Evolutionary conservation across 2,797 vertebrate species (phyloP).

Genomic region (Aulostomus chinensis): DNA sequence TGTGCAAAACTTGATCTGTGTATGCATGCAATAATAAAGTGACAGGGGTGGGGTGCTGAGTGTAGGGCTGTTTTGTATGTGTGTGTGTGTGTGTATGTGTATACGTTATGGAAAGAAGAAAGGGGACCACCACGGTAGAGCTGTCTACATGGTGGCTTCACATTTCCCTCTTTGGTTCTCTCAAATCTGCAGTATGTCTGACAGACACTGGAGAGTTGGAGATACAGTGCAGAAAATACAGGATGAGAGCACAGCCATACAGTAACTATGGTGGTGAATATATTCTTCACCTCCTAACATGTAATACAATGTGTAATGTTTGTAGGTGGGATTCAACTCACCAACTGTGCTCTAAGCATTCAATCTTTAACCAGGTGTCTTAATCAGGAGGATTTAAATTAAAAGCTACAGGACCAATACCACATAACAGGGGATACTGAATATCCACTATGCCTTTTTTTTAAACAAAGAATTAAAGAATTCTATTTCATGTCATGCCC

Average conservation of each 20-base stretch:
- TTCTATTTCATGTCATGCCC: too few species aligned
- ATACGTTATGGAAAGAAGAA: slow-evolving; percentile 63
- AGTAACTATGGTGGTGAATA: too few species aligned
- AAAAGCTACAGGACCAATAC: neutral
- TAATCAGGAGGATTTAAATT: neutral
- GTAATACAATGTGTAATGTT: too few species aligned
- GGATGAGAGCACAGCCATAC: neutral
- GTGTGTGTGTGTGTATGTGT: slow-evolving; percentile 6
- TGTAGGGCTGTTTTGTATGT: slow-evolving; percentile 33
- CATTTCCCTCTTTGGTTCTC: slow-evolving; percentile 61
- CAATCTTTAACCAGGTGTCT: too few species aligned
- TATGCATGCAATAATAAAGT: slow-evolving; percentile 53
- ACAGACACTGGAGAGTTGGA: slow-evolving; percentile 30
- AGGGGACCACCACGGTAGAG: slow-evolving; percentile 72
- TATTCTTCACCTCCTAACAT: too few species aligned
- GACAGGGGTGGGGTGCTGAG: slow-evolving; percentile 45
- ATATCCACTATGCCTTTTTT: too few species aligned
- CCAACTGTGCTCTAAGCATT: too few species aligned
- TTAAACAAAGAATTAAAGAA: too few species aligned
- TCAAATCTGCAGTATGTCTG: slow-evolving; percentile 60
- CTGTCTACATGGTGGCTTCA: slow-evolving; percentile 68
- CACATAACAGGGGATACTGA: slow-evolving; percentile 3
- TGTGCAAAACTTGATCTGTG: slow-evolving; percentile 47
- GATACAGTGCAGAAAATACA: neutral
- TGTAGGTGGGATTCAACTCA: too few species aligned